These are phyloP conservation scores for Megalops cyprinoides DNA, from an alignment of 2,797 vertebrate genomes.

Conservation along the genomic window DNA sequence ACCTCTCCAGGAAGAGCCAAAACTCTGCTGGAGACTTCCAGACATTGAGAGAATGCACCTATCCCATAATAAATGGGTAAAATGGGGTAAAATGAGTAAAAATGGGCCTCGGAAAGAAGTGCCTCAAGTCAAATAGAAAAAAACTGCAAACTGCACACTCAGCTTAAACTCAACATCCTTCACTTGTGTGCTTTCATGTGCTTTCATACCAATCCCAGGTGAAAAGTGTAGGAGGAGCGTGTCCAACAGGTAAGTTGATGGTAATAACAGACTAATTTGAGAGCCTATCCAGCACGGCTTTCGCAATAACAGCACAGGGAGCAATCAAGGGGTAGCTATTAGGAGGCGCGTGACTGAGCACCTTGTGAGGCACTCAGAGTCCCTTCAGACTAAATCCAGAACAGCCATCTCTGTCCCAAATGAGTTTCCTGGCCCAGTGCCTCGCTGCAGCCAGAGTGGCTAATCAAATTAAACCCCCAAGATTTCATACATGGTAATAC, in stretches of 20 bases:
- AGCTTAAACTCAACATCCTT: too few species aligned
- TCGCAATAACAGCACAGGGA: not conserved
- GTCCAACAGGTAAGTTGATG: not conserved
- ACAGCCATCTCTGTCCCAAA: constrained; percentile 3
- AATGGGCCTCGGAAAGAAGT: not conserved
- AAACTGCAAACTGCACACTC: constrained; percentile 8
- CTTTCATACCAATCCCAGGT: not conserved
- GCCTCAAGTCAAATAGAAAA: not conserved
- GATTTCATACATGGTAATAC: constrained; percentile 25
- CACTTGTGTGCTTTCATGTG: too few species aligned
- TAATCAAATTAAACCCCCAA: constrained; percentile 32
- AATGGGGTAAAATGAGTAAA: too few species aligned
- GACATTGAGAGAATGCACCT: not conserved
- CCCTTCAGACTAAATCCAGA: constrained; percentile 14
- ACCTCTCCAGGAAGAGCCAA: too few species aligned
- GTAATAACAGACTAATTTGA: not conserved
- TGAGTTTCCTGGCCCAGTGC: not conserved
- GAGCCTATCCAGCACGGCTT: not conserved
- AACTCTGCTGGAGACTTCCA: not conserved
- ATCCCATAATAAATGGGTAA: not conserved
- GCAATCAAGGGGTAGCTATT: not conserved
- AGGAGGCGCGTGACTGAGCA: constrained; percentile 2
- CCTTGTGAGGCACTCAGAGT: constrained; percentile 5
- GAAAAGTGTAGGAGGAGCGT: not conserved
- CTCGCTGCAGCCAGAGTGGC: constrained; percentile 15